These are phyloP conservation scores for Macrophya annulata DNA, from an alignment of 2,888 invertebrate species.

Conservation along the genomic window DNA sequence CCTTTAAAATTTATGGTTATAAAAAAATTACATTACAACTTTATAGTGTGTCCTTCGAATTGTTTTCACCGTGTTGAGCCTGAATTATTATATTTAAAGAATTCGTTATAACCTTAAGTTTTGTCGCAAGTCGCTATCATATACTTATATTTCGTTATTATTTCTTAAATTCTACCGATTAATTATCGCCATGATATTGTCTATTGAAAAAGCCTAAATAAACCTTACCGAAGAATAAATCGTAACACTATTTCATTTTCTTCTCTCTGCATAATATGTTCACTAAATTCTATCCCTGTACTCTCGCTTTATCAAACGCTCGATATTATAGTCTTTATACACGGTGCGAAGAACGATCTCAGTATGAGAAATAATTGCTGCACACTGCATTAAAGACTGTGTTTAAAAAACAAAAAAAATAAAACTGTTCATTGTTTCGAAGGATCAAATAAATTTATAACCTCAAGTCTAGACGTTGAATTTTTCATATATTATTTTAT, in stretches of 20 bases:
- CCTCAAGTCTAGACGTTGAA: constrained; percentile 25
- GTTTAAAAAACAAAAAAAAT: background rate
- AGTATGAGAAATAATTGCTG: background rate
- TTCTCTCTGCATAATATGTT: background rate
- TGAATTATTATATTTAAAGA: background rate
- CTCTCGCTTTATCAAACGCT: too few species aligned
- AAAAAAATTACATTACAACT: background rate
- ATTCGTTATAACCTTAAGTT: background rate
- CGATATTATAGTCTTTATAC: background rate
- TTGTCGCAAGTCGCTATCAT: background rate
- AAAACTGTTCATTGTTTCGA: background rate
- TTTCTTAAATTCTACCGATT: background rate
- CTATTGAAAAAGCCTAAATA: background rate
- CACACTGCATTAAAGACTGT: background rate
- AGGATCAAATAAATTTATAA: constrained; percentile 3
- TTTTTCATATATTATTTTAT: background rate
- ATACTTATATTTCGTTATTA: background rate
- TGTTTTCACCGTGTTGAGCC: background rate
- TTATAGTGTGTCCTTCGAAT: background rate
- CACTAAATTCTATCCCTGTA: too few species aligned
- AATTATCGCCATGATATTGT: background rate
- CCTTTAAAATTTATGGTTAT: background rate
- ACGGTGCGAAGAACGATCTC: background rate
- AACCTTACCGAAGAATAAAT: background rate
- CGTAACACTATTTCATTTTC: background rate